Evolutionary conservation across 2,113 vertebrate genomes (phyloP).

Genomic region (Circaetus gallicus): DNA sequence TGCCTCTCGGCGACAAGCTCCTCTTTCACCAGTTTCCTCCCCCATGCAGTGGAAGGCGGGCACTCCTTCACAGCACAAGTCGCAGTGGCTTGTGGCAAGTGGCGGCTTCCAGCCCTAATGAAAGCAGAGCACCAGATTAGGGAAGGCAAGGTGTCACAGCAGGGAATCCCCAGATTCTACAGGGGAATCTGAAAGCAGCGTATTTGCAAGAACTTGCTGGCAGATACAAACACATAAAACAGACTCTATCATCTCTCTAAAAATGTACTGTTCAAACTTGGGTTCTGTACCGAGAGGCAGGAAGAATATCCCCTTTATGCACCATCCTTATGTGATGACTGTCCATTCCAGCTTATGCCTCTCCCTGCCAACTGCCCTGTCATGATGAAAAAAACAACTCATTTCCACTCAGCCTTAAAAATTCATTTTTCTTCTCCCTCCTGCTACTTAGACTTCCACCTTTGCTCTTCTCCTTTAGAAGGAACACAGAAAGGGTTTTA

Average conservation of each 20-base stretch:
- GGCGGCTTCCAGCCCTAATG: neutral
- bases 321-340: neutral
- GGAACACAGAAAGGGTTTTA: neutral
- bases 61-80: neutral
- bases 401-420: neutral
- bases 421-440: neutral
- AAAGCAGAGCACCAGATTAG: neutral
- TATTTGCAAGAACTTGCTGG: neutral
- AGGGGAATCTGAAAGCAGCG: neutral
- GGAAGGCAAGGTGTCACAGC: neutral
- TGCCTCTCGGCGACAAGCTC: rapidly evolving
- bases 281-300: neutral
- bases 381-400: neutral
- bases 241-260: neutral
- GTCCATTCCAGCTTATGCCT: neutral
- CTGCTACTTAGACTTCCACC: neutral
- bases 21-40: neutral
- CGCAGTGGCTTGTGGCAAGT: neutral
- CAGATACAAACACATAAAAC: neutral
- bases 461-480: neutral
- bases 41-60: neutral
- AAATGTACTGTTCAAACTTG: neutral
- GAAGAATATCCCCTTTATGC: neutral
- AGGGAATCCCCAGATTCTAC: neutral
- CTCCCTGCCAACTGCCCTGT: neutral